Conservation (phyloP, 2,113 vertebrate genomes). For the Barnardius zonarius region DNA sequence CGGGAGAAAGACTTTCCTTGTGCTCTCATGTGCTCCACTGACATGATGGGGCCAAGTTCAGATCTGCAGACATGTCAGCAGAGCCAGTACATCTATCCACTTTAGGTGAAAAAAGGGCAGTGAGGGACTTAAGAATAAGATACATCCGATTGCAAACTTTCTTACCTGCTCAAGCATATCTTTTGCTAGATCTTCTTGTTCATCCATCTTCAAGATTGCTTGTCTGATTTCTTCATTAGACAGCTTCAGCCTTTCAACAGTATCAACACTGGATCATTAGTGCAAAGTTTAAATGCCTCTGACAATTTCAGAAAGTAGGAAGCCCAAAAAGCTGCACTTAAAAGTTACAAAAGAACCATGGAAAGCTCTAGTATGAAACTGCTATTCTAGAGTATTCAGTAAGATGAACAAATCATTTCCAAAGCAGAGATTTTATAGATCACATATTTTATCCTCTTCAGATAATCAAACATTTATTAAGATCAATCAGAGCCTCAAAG, state of each 20-base stretch:
- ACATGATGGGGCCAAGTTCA: neutral
- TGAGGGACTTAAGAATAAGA: neutral
- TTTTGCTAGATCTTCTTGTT: conserved; percentile 94
- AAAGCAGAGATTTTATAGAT: neutral
- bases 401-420: neutral
- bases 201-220: conserved; percentile 94
- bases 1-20: neutral
- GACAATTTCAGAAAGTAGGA: neutral
- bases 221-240: conserved; percentile 94
- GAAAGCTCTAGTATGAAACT: neutral
- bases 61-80: neutral
- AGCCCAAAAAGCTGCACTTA: neutral
- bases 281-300: neutral
- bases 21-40: neutral
- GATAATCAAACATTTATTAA: neutral
- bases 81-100: neutral
- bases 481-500: neutral
- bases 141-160: neutral
- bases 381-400: neutral
- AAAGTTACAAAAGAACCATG: neutral
- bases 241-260: conserved; percentile 86
- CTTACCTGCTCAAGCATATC: conserved; percentile 98
- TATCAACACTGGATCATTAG: conserved; percentile 17
- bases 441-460: neutral
- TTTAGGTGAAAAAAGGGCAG: neutral